Base-by-base conservation (phyloP, 2,797 vertebrate genomes). In the Sebastes diaconus region DNA sequence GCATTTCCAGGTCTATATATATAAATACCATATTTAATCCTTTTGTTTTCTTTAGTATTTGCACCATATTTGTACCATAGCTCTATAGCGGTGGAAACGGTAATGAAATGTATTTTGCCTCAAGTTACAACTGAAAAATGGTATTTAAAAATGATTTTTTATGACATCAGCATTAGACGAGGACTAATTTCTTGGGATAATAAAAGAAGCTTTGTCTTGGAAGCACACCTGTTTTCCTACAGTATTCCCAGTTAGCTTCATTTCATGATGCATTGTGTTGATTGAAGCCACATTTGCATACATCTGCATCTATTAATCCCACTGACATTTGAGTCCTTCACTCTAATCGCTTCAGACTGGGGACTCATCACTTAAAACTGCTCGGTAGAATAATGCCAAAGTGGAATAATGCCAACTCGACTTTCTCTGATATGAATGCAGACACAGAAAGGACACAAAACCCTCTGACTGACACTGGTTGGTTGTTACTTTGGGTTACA, bases 1-100 rank as follows among this genome's bases (percentile, higher is more conserved):
- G 60, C 4, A 71, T 74, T 81, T 79, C 34, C 24, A 84, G 66
- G 66, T 71, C 60, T 65, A 29, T 18, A 68, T 24, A 54, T 46
- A 22, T 24, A 54, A 36, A 22, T 11, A 54, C 29, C 59, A 24
- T 25, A 71, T 74, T 76, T 57, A 73, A 80, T 54, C 46, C 13
- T 36, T 57, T 55, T 8, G 6, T 69, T 80, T 85, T 64, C 50
- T n/a, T 52, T 52, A 52, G 50, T 52, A 52, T 52, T 63, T 61
- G 32, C 27, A 60, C 46, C 20, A 39, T 57, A 10, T 25, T 77
- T 65, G 3, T 25, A 39, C 29, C 30, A n/a, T 0, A 57, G 63
- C 34, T 8, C 5, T 29, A 13, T 1, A 63, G 66, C 25, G 29
- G 54, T 34, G 65, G 72, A 87, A 80, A 16, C 34, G 12, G 39